These are phyloP conservation scores for Onchidella celtica DNA, from an alignment of 2,888 invertebrate species.

Conservation along the genomic window DNA sequence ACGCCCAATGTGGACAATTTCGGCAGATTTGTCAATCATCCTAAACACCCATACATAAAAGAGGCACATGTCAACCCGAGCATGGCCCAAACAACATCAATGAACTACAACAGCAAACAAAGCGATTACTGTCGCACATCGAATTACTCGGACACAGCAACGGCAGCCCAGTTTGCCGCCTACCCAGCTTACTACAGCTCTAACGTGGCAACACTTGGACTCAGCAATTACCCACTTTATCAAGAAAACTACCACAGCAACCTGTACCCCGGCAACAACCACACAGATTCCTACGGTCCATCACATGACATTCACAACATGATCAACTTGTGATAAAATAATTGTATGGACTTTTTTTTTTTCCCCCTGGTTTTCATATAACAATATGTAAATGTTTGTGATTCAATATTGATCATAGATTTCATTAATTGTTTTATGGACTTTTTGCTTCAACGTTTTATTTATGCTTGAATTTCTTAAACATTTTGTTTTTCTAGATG, in stretches of 20 bases:
- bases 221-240: neutral
- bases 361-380: no score
- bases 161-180: neutral
- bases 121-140: neutral
- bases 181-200: neutral
- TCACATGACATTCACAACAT: conserved; percentile 12
- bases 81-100: neutral
- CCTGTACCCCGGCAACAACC: neutral
- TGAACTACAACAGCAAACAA: neutral
- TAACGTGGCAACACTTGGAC: neutral
- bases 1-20: neutral
- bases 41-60: neutral
- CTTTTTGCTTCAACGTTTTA: no score
- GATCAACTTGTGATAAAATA: conserved; percentile 11
- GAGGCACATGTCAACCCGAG: neutral
- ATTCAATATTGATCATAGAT: no score
- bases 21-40: neutral
- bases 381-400: no score
- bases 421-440: no score
- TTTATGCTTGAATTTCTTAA: no score
- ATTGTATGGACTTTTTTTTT: no score
- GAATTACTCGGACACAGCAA: neutral
- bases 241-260: conserved; percentile 3
- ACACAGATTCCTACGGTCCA: neutral
- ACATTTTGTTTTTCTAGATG: no score